Evolutionary conservation across 2,113 vertebrate genomes (phyloP).

Genomic region (Ondatra zibethicus): DNA sequence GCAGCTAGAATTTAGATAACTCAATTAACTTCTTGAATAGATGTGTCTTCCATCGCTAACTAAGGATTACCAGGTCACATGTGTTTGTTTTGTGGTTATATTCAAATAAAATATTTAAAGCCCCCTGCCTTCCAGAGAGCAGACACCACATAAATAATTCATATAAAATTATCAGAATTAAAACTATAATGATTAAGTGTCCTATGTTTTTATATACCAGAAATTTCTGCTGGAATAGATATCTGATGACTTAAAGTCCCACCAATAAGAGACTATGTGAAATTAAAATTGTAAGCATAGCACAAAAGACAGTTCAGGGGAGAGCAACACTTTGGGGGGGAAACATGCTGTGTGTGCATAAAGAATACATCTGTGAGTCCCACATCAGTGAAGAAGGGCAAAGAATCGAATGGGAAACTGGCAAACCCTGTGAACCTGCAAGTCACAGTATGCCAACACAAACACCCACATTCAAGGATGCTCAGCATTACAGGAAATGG

Average conservation of each 20-base stretch:
- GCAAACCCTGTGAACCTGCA: not conserved
- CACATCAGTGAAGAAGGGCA: not conserved
- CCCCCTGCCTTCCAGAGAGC: not conserved
- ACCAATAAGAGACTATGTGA: not conserved
- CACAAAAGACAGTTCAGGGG: not conserved
- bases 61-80: not conserved
- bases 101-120: slow-evolving; percentile 43
- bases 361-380: not conserved
- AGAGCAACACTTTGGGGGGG: not conserved
- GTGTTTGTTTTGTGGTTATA: slow-evolving; percentile 8
- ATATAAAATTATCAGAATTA: slow-evolving; percentile 34
- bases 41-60: not conserved
- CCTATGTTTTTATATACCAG: not conserved
- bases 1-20: slow-evolving; percentile 14
- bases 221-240: not conserved
- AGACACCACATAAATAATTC: not conserved
- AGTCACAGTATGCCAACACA: not conserved
- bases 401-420: not conserved
- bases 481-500: not conserved
- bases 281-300: slow-evolving; percentile 8
- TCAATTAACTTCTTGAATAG: not conserved
- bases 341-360: not conserved
- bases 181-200: slow-evolving; percentile 12
- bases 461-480: not conserved
- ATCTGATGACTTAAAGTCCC: not conserved